Evolutionary conservation across 2,797 vertebrate species (phyloP).

Genomic region (Sparidentex hasta): DNA sequence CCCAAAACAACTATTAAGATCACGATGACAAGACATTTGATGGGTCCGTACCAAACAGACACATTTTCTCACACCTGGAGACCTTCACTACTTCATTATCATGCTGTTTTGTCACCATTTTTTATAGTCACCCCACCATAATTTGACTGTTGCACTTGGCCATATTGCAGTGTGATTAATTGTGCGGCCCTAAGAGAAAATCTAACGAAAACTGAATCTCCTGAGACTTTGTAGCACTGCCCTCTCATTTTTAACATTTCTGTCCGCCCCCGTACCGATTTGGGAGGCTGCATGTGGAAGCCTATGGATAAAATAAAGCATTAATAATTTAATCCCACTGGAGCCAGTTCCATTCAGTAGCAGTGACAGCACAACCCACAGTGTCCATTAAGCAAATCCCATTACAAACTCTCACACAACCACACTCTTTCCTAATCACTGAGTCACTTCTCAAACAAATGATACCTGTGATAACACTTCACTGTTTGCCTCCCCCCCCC

Average conservation of each 20-base stretch:
- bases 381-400: conserved; percentile 54
- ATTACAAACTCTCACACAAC: conserved; percentile 47
- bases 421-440: conserved; percentile 49
- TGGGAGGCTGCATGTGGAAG: background rate
- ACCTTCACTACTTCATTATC: too few relatives aligned
- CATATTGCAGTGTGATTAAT: too few relatives aligned
- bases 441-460: conserved; percentile 74
- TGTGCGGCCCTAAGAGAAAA: too few relatives aligned
- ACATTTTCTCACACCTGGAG: too few relatives aligned
- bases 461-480: conserved; percentile 71
- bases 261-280: background rate
- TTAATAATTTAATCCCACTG: background rate
- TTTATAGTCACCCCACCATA: too few relatives aligned
- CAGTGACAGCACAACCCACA: conserved; percentile 3
- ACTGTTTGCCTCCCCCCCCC: conserved; percentile 56
- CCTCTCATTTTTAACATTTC: background rate
- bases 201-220: background rate
- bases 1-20: too few relatives aligned
- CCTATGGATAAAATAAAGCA: background rate
- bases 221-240: background rate
- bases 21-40: too few relatives aligned
- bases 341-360: conserved; percentile 23
- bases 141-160: too few relatives aligned
- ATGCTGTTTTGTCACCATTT: too few relatives aligned
- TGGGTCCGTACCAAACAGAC: too few relatives aligned